phyloP scores from a whole-genome alignment of 2,113 vertebrate genomes.

The Gymnorhina tibicen region DNA sequence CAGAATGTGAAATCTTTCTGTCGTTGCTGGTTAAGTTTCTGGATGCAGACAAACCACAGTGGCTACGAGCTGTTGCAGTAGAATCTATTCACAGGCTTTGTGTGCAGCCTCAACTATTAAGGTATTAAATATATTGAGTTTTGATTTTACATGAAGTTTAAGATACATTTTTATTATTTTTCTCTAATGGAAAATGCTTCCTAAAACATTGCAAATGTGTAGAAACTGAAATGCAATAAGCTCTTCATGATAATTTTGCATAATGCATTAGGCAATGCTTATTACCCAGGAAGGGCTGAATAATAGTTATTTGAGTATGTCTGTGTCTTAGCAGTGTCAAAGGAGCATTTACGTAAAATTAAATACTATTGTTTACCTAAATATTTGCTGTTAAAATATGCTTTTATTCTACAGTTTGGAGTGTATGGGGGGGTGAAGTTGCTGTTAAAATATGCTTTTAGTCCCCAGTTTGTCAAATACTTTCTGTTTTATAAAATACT shows the following conservation, averaged over 20 bases:
- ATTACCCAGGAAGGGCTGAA: not conserved
- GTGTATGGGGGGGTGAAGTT: not conserved
- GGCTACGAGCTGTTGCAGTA: slow-evolving; percentile 95
- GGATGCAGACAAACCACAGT: slow-evolving; percentile 98
- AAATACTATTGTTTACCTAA: not conserved
- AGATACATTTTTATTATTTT: not conserved
- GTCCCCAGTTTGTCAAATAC: not conserved
- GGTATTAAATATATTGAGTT: slow-evolving; percentile 70
- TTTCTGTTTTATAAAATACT: slow-evolving; percentile 2
- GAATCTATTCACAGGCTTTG: slow-evolving; percentile 97
- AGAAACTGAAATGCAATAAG: not conserved
- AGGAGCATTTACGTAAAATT: not conserved
- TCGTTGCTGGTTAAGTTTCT: slow-evolving; percentile 98
- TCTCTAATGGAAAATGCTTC: not conserved
- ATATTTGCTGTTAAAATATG: not conserved
- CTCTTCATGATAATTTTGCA: not conserved
- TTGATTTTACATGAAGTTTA: not conserved
- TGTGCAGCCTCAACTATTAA: slow-evolving; percentile 93
- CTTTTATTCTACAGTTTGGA: not conserved
- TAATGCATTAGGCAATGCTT: not conserved
- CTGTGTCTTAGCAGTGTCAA: not conserved
- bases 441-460: not conserved
- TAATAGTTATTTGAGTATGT: not conserved
- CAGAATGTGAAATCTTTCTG: slow-evolving; percentile 98
- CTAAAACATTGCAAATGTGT: not conserved